These are phyloP conservation scores for Caenorhabditis macrosperma DNA, from an alignment of 2,888 invertebrate genomes.

Conservation along the genomic window DNA sequence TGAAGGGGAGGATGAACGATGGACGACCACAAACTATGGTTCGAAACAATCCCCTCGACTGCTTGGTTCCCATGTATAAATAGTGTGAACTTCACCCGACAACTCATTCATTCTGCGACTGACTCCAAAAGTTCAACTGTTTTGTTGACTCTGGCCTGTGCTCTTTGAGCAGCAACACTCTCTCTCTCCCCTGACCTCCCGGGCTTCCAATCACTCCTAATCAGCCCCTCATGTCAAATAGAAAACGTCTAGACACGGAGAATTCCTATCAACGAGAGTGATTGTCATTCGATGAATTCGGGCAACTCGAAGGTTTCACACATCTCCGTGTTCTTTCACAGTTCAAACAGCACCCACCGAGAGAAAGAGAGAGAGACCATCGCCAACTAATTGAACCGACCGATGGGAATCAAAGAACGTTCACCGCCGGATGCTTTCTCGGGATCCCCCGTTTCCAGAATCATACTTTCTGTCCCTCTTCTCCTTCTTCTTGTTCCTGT, in stretches of 20 bases:
- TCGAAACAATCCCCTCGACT: slow-evolving; percentile 8
- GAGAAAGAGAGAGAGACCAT: no score
- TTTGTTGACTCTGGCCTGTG: slow-evolving; percentile 17
- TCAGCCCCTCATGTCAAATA: not conserved
- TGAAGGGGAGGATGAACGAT: slow-evolving; percentile 13
- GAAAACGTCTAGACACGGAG: not conserved
- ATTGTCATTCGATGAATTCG: no score
- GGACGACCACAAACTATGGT: slow-evolving; percentile 39
- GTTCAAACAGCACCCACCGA: no score
- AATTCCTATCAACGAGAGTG: no score
- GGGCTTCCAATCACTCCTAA: not conserved
- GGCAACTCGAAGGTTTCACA: no score
- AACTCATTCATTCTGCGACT: not conserved
- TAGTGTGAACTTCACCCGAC: not conserved
- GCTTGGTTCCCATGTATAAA: slow-evolving; percentile 23
- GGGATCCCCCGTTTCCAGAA: not conserved
- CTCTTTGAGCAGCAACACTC: not conserved
- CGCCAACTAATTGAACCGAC: not conserved
- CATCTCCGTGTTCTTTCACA: not conserved
- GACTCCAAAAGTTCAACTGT: slow-evolving; percentile 11
- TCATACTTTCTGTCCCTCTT: no score
- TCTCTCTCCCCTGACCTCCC: not conserved
- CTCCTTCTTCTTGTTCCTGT: not conserved
- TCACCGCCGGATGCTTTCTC: not conserved
- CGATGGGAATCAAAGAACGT: slow-evolving; percentile 8